These are phyloP conservation scores for Oryzias celebensis DNA, from an alignment of 2,113 vertebrate species.

Conservation along the genomic window DNA sequence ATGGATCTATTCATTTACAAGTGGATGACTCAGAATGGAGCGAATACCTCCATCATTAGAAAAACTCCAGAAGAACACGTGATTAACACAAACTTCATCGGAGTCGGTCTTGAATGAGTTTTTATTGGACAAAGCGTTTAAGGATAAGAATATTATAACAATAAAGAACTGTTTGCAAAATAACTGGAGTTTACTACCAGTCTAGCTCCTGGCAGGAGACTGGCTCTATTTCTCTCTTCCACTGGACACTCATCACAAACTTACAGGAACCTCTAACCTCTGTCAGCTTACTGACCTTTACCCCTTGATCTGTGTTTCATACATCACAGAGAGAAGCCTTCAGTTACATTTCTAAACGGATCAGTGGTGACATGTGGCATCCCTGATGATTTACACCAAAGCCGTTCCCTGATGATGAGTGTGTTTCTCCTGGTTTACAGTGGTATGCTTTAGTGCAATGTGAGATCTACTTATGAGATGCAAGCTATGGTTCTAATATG, in stretches of 20 bases:
- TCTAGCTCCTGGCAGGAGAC: slow-evolving; percentile 55
- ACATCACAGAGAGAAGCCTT: slow-evolving; percentile 40
- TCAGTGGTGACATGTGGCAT: slow-evolving; percentile 39
- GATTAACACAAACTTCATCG: no score
- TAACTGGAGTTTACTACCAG: slow-evolving; percentile 26
- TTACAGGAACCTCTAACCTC: slow-evolving; percentile 66
- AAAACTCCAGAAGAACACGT: no score
- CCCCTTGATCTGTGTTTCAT: slow-evolving; percentile 60
- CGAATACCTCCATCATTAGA: no score
- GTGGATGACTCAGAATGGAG: no score
- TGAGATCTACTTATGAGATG: neutral
- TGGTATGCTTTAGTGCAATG: neutral
- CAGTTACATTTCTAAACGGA: slow-evolving; percentile 35
- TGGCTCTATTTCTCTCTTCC: slow-evolving; percentile 50
- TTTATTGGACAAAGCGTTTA: no score
- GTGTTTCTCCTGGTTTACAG: neutral
- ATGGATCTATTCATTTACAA: no score
- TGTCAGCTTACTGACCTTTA: slow-evolving; percentile 50
- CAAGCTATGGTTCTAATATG: neutral
- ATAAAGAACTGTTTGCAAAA: neutral
- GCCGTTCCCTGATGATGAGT: slow-evolving; percentile 3
- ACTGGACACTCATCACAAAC: slow-evolving; percentile 49
- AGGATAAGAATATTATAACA: no score
- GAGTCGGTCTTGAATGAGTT: no score
- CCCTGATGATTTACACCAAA: slow-evolving; percentile 32